phyloP scores from a whole-genome alignment of 2,797 vertebrate genomes.

The Amniataba percoides region DNA sequence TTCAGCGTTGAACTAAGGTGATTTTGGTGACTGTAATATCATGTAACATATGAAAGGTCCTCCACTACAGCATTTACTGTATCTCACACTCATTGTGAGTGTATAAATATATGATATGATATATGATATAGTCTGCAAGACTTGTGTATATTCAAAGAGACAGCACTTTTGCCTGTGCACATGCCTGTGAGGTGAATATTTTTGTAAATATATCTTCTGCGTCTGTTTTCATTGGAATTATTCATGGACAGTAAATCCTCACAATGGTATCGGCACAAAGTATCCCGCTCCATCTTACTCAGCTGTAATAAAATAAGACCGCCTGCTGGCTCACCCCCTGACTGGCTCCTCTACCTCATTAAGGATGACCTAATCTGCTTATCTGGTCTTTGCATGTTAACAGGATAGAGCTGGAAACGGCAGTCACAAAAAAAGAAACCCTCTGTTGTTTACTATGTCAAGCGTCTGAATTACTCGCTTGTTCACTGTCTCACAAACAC shows the following conservation, averaged over 20 bases:
- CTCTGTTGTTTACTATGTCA: neutral
- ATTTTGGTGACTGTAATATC: neutral
- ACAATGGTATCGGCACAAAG: constrained; percentile 14
- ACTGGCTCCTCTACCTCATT: constrained; percentile 70
- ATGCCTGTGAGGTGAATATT: neutral
- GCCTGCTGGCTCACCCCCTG: constrained; percentile 68
- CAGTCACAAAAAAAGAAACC: constrained; percentile 7
- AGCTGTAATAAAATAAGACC: constrained; percentile 49
- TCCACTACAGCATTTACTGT: neutral
- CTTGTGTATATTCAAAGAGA: neutral
- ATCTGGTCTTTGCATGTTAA: constrained; percentile 58
- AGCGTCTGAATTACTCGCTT: constrained; percentile 14
- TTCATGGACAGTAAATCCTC: constrained; percentile 18
- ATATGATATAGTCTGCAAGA: neutral
- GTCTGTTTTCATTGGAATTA: constrained; percentile 17
- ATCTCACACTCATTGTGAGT: neutral
- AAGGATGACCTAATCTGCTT: constrained; percentile 71
- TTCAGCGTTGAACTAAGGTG: neutral
- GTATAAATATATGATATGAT: neutral
- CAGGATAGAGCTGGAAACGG: constrained; percentile 48
- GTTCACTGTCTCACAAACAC: neutral
- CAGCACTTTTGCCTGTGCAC: neutral
- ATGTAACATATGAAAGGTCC: neutral
- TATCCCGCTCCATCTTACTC: constrained; percentile 42
- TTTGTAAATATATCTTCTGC: neutral